phyloP scores from a whole-genome alignment of 2,797 vertebrate species.

The Phrynocephalus vlangalii region DNA sequence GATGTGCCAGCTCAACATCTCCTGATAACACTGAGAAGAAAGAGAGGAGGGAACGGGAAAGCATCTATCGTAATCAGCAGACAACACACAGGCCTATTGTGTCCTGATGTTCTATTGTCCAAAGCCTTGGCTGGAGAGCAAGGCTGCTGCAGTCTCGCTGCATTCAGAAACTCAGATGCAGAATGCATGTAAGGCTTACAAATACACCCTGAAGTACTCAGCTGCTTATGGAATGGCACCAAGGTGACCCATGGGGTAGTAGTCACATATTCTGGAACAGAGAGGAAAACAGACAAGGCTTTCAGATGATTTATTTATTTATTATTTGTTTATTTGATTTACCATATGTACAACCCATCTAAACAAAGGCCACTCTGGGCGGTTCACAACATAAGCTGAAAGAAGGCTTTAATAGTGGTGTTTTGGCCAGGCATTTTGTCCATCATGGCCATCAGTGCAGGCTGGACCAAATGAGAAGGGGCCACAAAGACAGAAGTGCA shows the following conservation, averaged over 20 bases:
- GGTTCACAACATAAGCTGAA: not conserved
- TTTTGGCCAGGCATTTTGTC: not conserved
- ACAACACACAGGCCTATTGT: fast-evolving
- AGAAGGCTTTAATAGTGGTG: not conserved
- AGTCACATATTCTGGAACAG: not conserved
- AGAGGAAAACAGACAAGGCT: not conserved
- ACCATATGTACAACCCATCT: too few relatives aligned
- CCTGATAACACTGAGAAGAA: slow-evolving; percentile 20
- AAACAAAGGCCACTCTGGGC: too few relatives aligned
- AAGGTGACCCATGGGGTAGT: not conserved
- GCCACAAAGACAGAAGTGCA: not conserved
- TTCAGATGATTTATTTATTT: too few relatives aligned
- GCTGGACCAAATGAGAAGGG: too few relatives aligned
- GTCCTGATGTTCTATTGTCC: slow-evolving; percentile 14
- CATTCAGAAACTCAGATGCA: not conserved
- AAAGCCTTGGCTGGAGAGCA: not conserved
- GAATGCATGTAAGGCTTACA: not conserved
- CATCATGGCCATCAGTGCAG: too few relatives aligned
- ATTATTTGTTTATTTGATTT: too few relatives aligned
- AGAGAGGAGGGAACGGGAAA: slow-evolving; percentile 43
- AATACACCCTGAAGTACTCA: not conserved
- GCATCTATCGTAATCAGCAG: not conserved
- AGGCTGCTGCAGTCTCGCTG: not conserved
- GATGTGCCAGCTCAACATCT: slow-evolving; percentile 65
- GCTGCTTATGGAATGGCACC: not conserved